Evolutionary conservation across 2,888 invertebrate species (phyloP).

Genomic region (Dorcus parallelipipedus): DNA sequence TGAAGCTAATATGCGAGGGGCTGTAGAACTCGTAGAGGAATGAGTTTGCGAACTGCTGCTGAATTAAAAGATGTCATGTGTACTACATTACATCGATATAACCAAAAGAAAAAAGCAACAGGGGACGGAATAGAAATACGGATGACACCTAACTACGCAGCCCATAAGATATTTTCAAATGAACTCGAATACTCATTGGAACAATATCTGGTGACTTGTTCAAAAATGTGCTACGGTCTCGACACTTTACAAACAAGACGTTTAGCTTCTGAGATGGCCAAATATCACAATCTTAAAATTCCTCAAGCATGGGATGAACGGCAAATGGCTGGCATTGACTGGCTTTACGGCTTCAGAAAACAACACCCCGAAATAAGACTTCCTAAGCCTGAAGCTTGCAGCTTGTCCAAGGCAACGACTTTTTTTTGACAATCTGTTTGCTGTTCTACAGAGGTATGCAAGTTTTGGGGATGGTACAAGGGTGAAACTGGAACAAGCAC

Average conservation of each 20-base stretch:
- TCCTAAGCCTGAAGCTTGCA: slow-evolving; percentile 11
- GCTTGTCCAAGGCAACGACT: slow-evolving; percentile 10
- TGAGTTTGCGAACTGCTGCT: not conserved
- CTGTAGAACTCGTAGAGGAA: not conserved
- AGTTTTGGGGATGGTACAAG: slow-evolving; percentile 4
- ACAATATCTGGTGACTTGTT: not conserved
- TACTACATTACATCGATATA: not conserved
- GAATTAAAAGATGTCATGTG: not conserved
- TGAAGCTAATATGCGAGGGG: not conserved
- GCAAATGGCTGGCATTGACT: slow-evolving; percentile 8
- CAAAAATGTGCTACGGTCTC: not conserved
- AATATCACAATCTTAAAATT: not conserved
- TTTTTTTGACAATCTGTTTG: slow-evolving; percentile 13
- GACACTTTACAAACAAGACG: not conserved
- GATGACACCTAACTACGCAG: not conserved
- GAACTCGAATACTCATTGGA: not conserved
- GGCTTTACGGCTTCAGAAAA: slow-evolving; percentile 9
- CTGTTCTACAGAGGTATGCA: not conserved
- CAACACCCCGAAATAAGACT: slow-evolving; percentile 4
- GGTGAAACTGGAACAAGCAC: slow-evolving; percentile 11
- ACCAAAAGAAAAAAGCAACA: not conserved
- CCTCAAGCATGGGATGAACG: not conserved
- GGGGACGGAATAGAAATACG: not conserved
- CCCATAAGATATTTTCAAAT: not conserved
- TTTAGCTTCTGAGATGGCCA: not conserved